Evolutionary conservation across 1,140 invertebrate genomes (phyloP).

Genomic region (Coenobita brevimanus): DNA sequence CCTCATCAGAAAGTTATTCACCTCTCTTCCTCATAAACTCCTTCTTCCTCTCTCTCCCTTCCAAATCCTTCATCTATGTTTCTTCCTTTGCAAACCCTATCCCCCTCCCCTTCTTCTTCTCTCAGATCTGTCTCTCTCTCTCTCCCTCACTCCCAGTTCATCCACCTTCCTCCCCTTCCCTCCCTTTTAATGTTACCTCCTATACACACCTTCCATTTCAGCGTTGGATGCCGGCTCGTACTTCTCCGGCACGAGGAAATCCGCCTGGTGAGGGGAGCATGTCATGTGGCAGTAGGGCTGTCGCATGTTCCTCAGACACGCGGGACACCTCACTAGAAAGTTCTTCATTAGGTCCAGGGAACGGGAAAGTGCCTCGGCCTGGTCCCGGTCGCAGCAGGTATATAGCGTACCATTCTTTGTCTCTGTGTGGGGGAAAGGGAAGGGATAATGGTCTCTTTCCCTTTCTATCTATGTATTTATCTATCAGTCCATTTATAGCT

Average conservation of each 20-base stretch:
- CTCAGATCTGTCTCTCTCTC: slow-evolving; percentile 21
- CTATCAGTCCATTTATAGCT: too few species aligned
- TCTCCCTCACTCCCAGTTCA: too few species aligned
- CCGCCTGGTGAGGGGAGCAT: slow-evolving; percentile 84
- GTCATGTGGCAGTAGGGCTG: slow-evolving; percentile 88
- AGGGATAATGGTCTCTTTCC: background rate
- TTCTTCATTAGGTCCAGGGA: slow-evolving; percentile 77
- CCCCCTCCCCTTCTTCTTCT: too few species aligned
- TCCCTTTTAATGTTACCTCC: too few species aligned
- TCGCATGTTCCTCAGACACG: slow-evolving; percentile 88
- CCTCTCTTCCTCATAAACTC: too few species aligned
- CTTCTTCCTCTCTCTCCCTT: too few species aligned
- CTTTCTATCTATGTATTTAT: too few species aligned
- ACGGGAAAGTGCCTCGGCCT: slow-evolving; percentile 70
- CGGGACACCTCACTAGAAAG: slow-evolving; percentile 86
- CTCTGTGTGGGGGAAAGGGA: background rate
- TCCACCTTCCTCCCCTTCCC: too few species aligned
- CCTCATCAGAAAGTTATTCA: too few species aligned
- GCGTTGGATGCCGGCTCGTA: slow-evolving; percentile 48
- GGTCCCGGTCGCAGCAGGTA: slow-evolving; percentile 73
- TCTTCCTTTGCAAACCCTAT: too few species aligned
- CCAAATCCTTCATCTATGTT: too few species aligned
- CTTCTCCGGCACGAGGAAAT: slow-evolving; percentile 81
- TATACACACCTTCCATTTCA: slow-evolving; percentile 52
- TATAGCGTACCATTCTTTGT: slow-evolving; percentile 44